A percentile compares a stretch with the other conserved stretches of the same genome.
These are phyloP conservation scores for Chydorus sphaericus DNA, from an alignment of 2,888 invertebrate species.

Conservation along the genomic window DNA sequence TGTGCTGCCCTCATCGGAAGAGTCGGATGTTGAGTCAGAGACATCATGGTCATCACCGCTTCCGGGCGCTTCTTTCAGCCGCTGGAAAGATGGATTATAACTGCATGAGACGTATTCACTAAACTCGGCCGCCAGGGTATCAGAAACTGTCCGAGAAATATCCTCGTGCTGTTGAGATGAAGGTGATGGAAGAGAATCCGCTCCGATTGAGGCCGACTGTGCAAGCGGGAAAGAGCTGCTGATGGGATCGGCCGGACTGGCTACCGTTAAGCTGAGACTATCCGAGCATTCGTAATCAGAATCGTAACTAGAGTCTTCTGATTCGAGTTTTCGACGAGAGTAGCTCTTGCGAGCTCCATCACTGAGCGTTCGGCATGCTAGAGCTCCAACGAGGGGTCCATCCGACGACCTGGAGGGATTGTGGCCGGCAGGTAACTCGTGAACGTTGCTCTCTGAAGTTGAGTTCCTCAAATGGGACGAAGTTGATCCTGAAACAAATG, in stretches of 20 bases:
- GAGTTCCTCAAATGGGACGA: background rate
- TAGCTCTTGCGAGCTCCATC: conserved; percentile 1
- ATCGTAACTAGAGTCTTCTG: conserved; percentile 73
- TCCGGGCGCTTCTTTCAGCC: background rate
- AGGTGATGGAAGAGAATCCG: conserved; percentile 9
- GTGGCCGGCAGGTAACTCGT: no score
- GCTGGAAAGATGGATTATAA: background rate
- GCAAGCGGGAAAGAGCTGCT: background rate
- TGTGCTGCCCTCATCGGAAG: background rate
- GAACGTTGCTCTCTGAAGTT: conserved; percentile 10
- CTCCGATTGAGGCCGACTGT: background rate
- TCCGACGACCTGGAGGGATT: background rate
- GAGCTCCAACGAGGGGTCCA: background rate
- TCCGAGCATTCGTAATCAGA: conserved; percentile 43
- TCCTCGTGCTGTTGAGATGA: conserved; percentile 44
- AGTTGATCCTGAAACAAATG: background rate
- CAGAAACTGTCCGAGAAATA: conserved; percentile 65
- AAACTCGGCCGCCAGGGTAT: conserved; percentile 70
- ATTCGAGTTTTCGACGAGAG: conserved; percentile 23
- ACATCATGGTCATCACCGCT: background rate
- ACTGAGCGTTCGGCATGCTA: conserved; percentile 9
- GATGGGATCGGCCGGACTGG: conserved; percentile 12
- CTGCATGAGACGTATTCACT: conserved; percentile 28
- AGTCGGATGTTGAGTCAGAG: no score
- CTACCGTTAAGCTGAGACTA: conserved; percentile 21